Evolutionary conservation across 2,888 invertebrate species (phyloP), one percentile per base, ranked within the genome.

Genomic region (Isotomurus palustris): DNA sequence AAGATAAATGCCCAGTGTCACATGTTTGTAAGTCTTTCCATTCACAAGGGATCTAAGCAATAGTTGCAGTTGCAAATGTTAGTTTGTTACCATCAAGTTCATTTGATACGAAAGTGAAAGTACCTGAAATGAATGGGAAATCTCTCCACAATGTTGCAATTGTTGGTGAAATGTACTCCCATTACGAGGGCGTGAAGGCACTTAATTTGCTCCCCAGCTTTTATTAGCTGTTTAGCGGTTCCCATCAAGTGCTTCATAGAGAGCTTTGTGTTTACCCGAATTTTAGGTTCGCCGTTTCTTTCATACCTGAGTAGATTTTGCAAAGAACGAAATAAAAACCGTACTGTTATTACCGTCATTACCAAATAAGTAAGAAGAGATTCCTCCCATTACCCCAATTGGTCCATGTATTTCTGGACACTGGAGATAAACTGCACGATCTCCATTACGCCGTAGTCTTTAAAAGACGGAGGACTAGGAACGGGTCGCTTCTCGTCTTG

Each of bases 51-150:
- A 68, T 45, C 68, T 68, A 50, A 14, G n/a, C 43, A 8, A 44
- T 21, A 10, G 24, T 21, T 44, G 5, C 12, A 44, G 6, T 44
- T 22, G 4, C 25, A 12, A 5, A n/a, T n/a, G n/a, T n/a, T n/a
- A n/a, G n/a, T n/a, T n/a, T n/a, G n/a, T n/a, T n/a, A n/a, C n/a
- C n/a, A n/a, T n/a, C n/a, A n/a, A n/a, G n/a, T n/a, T n/a, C n/a
- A n/a, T n/a, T n/a, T n/a, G n/a, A n/a, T n/a, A n/a, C n/a, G n/a
- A n/a, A n/a, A n/a, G n/a, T n/a, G 8, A 12, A 38, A 3, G 3
- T 65, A 68, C 68, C 64, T 67, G 61, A 70, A 70, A 36, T 70
- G 67, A 12, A 70, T 64, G 1, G 70, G 67, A 35, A 70, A 70
- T 29, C 70, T 47, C 25, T 68, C 70, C n/a, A 70, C 58, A 5